phyloP scores from a whole-genome alignment of 2,888 invertebrate genomes.

The Brenthis ino region DNA sequence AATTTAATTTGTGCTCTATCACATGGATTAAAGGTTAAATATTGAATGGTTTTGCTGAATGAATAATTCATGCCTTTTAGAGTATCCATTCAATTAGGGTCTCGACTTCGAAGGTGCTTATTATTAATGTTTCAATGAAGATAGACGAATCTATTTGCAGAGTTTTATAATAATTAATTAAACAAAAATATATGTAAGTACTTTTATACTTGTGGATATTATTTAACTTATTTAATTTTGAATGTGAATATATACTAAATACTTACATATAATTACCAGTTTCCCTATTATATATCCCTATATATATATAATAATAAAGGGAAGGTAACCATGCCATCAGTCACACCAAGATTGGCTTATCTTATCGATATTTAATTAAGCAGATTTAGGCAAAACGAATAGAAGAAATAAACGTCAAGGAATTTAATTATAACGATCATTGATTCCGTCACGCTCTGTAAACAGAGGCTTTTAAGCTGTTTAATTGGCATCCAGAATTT shows the following conservation, averaged over 20 bases:
- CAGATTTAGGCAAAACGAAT: constrained; percentile 43
- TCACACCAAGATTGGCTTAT: constrained; percentile 32
- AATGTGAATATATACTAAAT: background rate
- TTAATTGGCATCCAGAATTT: constrained; percentile 51
- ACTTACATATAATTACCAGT: background rate
- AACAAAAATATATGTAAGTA: constrained; percentile 1
- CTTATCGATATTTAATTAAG: constrained; percentile 45
- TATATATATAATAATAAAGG: too few relatives aligned
- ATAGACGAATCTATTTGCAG: constrained; percentile 48
- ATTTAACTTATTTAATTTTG: too few relatives aligned
- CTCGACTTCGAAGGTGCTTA: constrained; percentile 49
- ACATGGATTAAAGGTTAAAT: constrained; percentile 43
- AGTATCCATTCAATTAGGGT: constrained; percentile 62
- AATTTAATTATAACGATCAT: constrained; percentile 63
- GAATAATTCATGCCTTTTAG: constrained; percentile 58
- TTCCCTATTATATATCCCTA: background rate
- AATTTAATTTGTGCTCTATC: constrained; percentile 40
- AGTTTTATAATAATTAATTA: constrained; percentile 39
- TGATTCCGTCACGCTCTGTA: constrained; percentile 55
- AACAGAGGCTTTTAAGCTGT: constrained; percentile 53
- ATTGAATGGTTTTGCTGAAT: constrained; percentile 40
- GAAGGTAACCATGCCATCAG: constrained; percentile 21
- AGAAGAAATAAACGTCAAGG: constrained; percentile 46
- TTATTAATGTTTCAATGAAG: constrained; percentile 50
- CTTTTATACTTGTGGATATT: too few relatives aligned